Evolutionary conservation across 2,888 invertebrate genomes (phyloP), one percentile per base, ranked within the genome.

Genomic region (Sphinx pinastri): DNA sequence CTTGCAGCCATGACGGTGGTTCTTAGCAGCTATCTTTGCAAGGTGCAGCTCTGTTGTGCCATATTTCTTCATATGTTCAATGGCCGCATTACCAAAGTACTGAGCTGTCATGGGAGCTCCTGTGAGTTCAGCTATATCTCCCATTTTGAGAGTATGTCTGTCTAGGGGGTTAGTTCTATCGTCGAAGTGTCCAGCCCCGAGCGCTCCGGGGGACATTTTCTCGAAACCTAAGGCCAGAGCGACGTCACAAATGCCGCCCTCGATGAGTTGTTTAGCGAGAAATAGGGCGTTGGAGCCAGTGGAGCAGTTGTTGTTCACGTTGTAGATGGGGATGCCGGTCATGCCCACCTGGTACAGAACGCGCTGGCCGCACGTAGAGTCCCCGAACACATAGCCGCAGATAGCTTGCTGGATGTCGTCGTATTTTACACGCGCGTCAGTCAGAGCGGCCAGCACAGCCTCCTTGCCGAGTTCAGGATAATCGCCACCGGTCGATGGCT

Each of bases 281-380:
- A 97, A 95, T 5, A 99, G 89, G 0, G 99, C 99, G 70, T 97
- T 98, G 0, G 99, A 97, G 47, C 99, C 99, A 1, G 99, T 99
- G 0, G 99, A 97, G 86, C 99, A 99, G 85, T 99, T 99, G 88
- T 99, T 99, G 93, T 99, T 99, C 14, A 99, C 99, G 91, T 99
- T 99, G 92, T 97, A 98, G 76, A 99, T 97, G 6, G 99, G 99
- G 76, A 99, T 99, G 58, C 99, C 99, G 51, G 97, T 99, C 96
- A 99, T 96, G 71, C 99, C 99, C 58, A 99, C 95, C 75, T 98
- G 97, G 88, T 99, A 99, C 10, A 99, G 89, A 0, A 98, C 98
- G 76, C 99, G 95, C 92, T 99, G 99, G 0, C 99, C 99, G 89
- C 97, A 96, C 4, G 99, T 98, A 0, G 99, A 99, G 89, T 99